Evolutionary conservation across 2,888 invertebrate genomes (phyloP).

Genomic region (Catocala fraxini): DNA sequence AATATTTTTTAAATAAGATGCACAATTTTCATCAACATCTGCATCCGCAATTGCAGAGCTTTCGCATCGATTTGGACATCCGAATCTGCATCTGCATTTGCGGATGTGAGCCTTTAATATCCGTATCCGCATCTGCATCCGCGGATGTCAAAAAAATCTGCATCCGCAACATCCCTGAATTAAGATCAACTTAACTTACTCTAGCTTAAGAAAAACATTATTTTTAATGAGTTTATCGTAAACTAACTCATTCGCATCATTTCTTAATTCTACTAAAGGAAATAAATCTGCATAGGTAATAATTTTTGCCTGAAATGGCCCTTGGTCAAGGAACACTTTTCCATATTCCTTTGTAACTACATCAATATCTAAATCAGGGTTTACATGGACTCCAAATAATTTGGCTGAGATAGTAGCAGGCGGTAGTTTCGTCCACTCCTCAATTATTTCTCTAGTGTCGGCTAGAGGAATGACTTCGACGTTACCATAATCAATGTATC

Average conservation of each 20-base stretch:
- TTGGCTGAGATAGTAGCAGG: slow-evolving; percentile 83
- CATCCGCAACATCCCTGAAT: not conserved
- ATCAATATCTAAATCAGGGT: slow-evolving; percentile 66
- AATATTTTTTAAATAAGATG: too few species aligned
- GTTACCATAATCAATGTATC: slow-evolving; percentile 93
- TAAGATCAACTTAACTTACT: slow-evolving; percentile 7
- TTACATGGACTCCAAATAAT: slow-evolving; percentile 72
- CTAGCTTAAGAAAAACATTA: slow-evolving; percentile 41
- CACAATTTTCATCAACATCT: too few species aligned
- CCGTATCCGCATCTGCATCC: too few species aligned
- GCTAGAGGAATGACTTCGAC: slow-evolving; percentile 80
- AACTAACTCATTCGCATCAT: slow-evolving; percentile 61
- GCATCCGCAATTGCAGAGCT: too few species aligned
- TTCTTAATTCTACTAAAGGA: slow-evolving; percentile 69
- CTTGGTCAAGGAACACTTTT: slow-evolving; percentile 67
- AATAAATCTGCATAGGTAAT: slow-evolving; percentile 51
- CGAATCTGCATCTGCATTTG: too few species aligned
- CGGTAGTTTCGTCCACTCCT: slow-evolving; percentile 83
- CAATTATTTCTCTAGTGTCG: slow-evolving; percentile 81
- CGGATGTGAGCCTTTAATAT: too few species aligned
- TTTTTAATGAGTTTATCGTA: slow-evolving; percentile 69
- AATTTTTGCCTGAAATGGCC: slow-evolving; percentile 70
- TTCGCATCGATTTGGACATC: too few species aligned
- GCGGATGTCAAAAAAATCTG: too few species aligned
- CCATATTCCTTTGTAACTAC: slow-evolving; percentile 63